Evolutionary conservation across 2,888 invertebrate genomes (phyloP).

Genomic region (Lasioglossum calceatum): DNA sequence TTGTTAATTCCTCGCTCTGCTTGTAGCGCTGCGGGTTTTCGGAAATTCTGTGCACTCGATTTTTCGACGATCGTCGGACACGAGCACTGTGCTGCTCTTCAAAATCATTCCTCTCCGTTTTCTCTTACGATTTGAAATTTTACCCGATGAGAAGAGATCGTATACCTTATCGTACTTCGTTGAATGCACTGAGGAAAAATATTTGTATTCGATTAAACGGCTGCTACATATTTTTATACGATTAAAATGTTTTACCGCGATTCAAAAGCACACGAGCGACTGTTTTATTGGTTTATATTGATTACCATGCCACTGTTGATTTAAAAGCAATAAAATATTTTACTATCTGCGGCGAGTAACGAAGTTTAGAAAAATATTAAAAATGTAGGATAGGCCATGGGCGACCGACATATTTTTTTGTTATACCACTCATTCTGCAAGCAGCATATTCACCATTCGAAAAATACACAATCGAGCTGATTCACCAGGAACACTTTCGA

Average conservation of each 20-base stretch:
- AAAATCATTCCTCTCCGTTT: neutral
- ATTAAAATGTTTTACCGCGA: neutral
- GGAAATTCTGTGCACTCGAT: neutral
- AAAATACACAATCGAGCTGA: neutral
- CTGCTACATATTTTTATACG: neutral
- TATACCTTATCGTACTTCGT: neutral
- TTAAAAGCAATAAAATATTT: neutral
- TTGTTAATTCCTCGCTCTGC: neutral
- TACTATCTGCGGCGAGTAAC: neutral
- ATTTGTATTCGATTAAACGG: no score
- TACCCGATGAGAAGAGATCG: neutral
- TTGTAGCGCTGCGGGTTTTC: neutral
- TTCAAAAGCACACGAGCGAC: no score
- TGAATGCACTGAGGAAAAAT: neutral
- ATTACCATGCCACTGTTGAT: no score
- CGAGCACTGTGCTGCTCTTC: neutral
- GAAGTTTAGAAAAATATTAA: neutral
- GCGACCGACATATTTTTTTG: no score
- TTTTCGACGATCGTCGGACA: neutral
- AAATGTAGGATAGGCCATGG: no score
- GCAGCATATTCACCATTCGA: neutral
- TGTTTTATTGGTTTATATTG: no score
- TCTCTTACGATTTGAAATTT: neutral
- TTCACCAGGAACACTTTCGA: neutral
- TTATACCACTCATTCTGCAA: no score